Base-by-base conservation (phyloP, 1,140 invertebrate genomes). In the Venturia canescens region DNA sequence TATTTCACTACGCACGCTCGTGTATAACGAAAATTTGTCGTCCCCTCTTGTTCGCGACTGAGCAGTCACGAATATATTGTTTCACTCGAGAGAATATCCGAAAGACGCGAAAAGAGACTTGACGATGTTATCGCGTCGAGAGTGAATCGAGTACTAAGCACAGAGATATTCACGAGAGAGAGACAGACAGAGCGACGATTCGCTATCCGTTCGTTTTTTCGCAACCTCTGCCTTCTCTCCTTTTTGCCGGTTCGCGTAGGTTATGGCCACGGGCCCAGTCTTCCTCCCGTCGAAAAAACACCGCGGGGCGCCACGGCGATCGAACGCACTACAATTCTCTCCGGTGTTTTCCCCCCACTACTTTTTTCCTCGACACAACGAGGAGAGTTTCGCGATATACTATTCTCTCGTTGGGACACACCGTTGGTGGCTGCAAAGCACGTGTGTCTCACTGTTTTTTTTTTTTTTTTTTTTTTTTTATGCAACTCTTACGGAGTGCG, bases 281-380 rank as follows among this genome's bases (percentile, higher is more conserved):
- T 21, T 87, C 83, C 88, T 90, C 84, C 77, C 83, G 82, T 86
- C 84, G 84, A 87, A 53, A 87, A 87, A 90, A 89, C 89, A 87
- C 89, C 84, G 87, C 79, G 86, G 88, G 88, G 88, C 89, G 89
- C 89, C 89, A 90, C 89, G 86, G 86, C 80, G 71, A 80, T 81
- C 74, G 86, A 83, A 70, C 84, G 84, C 83, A 81, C 78, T 81
- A 79, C 34, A 69, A 72, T 80, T 34, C 44, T 44, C 34, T 44
- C 34, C 38, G 38, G 38, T 44, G 38, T 44, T 44, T 44, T 44
- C 38, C 38, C 31, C 71, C 29, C 72, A 67, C 57, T 31, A 31
- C 21, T 34, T 75, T 63, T 34, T 21, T 82, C 71, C 63, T 29
- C 75, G 16, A 57, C 70, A n/a, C 50, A 9, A 77, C 81, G 78